Percentiles rank a stretch among this genome's conserved stretches.
Evolutionary conservation across 2,797 vertebrate genomes (phyloP).

Genomic region (Taeniopygia guttata): DNA sequence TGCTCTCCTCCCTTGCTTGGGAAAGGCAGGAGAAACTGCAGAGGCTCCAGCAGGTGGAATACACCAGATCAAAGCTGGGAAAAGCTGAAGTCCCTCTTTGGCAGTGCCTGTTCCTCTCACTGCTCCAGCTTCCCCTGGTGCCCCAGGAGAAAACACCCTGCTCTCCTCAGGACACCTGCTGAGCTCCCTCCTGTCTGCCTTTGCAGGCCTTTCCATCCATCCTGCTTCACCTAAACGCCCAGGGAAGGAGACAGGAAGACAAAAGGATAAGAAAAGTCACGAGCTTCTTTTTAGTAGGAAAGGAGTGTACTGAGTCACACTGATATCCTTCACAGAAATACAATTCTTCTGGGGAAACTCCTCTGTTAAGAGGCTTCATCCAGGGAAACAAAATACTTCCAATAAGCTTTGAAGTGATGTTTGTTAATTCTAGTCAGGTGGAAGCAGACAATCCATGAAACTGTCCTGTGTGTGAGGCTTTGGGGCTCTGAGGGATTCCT

Average conservation of each 20-base stretch:
- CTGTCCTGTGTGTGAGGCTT: background rate
- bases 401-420: background rate
- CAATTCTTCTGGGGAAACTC: background rate
- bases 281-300: background rate
- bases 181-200: background rate
- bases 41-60: background rate
- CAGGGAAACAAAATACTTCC: background rate
- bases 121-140: rapidly evolving
- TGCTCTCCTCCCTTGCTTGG: background rate
- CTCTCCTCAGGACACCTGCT: background rate
- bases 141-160: background rate
- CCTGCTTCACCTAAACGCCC: background rate
- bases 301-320: background rate
- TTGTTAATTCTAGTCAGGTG: background rate
- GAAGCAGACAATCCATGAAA: background rate
- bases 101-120: background rate
- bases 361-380: background rate
- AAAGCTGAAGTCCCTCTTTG: background rate
- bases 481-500: background rate
- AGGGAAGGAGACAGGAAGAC: background rate
- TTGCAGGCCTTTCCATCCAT: background rate
- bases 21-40: background rate
- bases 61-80: background rate
- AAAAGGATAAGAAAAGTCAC: background rate
- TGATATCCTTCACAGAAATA: background rate